Percentiles rank a stretch among this genome's conserved stretches.
Conservation (phyloP, 2,888 invertebrate genomes). For the Mesodorylaimus sp. region DNA sequence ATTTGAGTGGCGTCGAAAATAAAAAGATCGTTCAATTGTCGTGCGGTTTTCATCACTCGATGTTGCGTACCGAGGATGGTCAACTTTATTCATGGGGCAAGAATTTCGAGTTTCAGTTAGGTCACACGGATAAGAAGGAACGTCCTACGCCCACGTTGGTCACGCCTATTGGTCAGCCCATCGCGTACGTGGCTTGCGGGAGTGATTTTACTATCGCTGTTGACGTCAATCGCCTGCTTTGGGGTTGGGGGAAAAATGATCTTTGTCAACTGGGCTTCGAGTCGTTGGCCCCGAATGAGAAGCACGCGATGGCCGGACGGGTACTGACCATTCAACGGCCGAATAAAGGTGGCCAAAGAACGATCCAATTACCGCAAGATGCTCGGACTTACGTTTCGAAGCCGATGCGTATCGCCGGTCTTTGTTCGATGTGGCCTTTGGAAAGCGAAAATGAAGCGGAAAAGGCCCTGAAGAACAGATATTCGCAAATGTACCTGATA, state of each 20-base stretch:
- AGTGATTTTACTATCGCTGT: constrained; percentile 57
- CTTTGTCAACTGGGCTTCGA: constrained; percentile 41
- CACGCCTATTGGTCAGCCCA: constrained; percentile 21
- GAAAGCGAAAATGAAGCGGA: too few species aligned
- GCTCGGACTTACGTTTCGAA: neutral
- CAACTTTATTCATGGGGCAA: constrained; percentile 65
- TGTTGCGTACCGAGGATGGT: constrained; percentile 50
- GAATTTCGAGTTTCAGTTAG: constrained; percentile 72
- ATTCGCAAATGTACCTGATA: too few species aligned
- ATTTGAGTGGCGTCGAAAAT: neutral
- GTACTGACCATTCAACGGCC: constrained; percentile 7
- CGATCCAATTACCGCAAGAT: constrained; percentile 9
- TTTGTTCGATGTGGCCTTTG: too few species aligned
- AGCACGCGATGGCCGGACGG: constrained; percentile 1
- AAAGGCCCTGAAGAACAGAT: too few species aligned
- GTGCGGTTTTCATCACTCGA: constrained; percentile 64
- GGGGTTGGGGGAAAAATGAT: constrained; percentile 56
- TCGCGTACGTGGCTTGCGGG: constrained; percentile 41
- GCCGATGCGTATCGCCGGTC: constrained; percentile 3
- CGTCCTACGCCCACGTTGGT: constrained; percentile 23
- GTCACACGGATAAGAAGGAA: constrained; percentile 45
- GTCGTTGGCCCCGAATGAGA: neutral
- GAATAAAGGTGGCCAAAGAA: neutral
- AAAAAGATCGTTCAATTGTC: constrained; percentile 19
- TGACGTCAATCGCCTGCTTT: constrained; percentile 43